A percentile compares a stretch with the other conserved stretches of the same genome.
Conservation (phyloP, 1,140 invertebrate genomes). For the Adelges cooleyi region DNA sequence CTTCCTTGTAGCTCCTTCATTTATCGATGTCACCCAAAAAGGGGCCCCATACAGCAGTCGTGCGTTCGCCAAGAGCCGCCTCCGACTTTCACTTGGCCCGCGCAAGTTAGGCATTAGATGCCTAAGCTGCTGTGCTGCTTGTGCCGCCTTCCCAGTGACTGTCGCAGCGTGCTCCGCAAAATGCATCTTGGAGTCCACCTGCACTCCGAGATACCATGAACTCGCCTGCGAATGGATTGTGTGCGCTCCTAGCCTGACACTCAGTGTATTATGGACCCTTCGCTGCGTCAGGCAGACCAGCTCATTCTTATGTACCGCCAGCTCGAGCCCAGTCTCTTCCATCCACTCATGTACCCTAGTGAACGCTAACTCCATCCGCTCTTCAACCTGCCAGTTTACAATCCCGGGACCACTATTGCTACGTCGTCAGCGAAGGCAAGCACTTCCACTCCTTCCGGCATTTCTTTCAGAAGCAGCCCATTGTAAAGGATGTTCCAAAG, state of each 20-base stretch:
- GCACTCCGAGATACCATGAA: background rate
- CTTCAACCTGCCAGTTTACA: too few relatives aligned
- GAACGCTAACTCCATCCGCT: background rate
- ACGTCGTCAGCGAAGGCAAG: constrained; percentile 4
- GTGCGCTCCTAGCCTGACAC: background rate
- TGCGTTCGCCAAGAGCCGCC: background rate
- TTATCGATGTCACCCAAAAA: background rate
- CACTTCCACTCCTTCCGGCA: background rate
- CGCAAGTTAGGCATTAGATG: background rate
- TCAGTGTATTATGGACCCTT: background rate
- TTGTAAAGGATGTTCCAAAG: constrained; percentile 8
- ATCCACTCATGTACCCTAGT: background rate
- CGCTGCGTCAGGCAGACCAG: background rate
- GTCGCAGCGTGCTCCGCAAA: background rate
- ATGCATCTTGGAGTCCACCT: background rate
- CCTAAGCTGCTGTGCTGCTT: background rate
- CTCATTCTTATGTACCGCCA: background rate
- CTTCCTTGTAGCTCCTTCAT: background rate
- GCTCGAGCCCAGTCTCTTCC: background rate
- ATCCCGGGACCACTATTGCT: background rate
- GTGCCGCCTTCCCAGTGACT: background rate
- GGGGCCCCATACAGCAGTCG: background rate
- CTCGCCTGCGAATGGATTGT: background rate
- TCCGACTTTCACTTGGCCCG: background rate
- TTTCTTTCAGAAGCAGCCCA: background rate